Evolutionary conservation across 2,113 vertebrate species (phyloP), one percentile per base, ranked within the genome.

Genomic region (Prinia subflava): DNA sequence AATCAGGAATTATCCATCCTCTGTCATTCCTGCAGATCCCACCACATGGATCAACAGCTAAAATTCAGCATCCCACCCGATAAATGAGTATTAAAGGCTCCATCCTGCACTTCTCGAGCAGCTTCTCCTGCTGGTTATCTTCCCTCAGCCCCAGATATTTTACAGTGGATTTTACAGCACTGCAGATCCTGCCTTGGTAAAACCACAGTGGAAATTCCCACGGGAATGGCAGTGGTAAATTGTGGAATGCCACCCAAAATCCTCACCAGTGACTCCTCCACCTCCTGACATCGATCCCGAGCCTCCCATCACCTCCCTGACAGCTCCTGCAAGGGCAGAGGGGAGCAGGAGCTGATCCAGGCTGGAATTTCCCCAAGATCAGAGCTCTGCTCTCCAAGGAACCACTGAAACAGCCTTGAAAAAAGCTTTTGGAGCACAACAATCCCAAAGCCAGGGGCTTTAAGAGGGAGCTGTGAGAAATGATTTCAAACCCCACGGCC

Each of bases 171-270:
- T 74, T 55, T 30, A 28, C 9, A 59, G 74, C 56, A 22, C 52
- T 63, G 25, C 23, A 52, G 49, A 10, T 15, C 60, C 86, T 41
- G 15, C 19, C 47, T 27, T 13, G 25, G 28, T 2, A 9, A 15
- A n/a, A 7, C 10, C 0, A 1, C 0, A 1, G 9, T 4, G 41
- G 57, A 11, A 56, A 85, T 20, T 21, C 20, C 62, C 85, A 17
- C 0, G 33, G 33, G 24, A 47, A 33, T 9, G 37, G 11, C 83
- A 30, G 25, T 2, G 15, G 12, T 10, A 4, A 70, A 50, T 0
- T 14, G 74, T 52, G 47, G 46, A 63, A 71, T 4, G 41, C 3
- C 49, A 27, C 79, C 50, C 23, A 13, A 70, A 60, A 47, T 16
- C 56, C 42, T 71, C 53, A 9, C 8, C 69, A 25, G 41, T 2